A percentile compares a stretch with the other conserved stretches of the same genome.
Conservation (phyloP, 2,888 invertebrate species). For the Strigamia maritima region DNA sequence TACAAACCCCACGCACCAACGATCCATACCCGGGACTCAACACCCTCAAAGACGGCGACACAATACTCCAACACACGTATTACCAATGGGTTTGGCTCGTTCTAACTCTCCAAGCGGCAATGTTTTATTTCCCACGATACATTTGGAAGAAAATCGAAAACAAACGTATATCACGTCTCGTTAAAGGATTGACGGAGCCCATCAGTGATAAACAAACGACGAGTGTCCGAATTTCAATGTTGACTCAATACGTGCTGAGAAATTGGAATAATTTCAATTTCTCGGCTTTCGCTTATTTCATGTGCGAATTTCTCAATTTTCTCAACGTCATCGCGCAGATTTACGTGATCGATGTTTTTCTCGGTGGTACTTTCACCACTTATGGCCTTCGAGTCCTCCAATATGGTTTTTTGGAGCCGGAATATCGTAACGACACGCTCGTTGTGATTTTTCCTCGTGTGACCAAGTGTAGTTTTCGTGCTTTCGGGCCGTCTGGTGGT, state of each 20-base stretch:
- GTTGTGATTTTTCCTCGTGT: conserved; percentile 54
- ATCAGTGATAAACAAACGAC: neutral
- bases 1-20: conserved; percentile 57
- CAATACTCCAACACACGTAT: conserved; percentile 51
- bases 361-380: conserved; percentile 47
- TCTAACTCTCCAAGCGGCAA: conserved; percentile 49
- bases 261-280: conserved; percentile 42
- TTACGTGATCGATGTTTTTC: conserved; percentile 47
- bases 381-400: conserved; percentile 47
- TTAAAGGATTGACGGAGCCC: conserved; percentile 38
- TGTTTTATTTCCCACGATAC: conserved; percentile 49
- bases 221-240: conserved; percentile 47
- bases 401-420: conserved; percentile 44
- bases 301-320: conserved; percentile 79
- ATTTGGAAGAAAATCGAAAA: conserved; percentile 50
- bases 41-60: conserved; percentile 52
- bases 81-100: conserved; percentile 52
- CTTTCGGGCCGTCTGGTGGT: conserved; percentile 44
- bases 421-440: conserved; percentile 47
- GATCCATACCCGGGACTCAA: conserved; percentile 59
- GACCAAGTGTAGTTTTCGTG: conserved; percentile 48
- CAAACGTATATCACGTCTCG: conserved; percentile 45
- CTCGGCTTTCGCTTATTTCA: conserved; percentile 64
- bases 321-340: conserved; percentile 64
- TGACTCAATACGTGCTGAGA: conserved; percentile 43